phyloP scores from a whole-genome alignment of 2,797 vertebrate genomes.

The Prunella strophiata region DNA sequence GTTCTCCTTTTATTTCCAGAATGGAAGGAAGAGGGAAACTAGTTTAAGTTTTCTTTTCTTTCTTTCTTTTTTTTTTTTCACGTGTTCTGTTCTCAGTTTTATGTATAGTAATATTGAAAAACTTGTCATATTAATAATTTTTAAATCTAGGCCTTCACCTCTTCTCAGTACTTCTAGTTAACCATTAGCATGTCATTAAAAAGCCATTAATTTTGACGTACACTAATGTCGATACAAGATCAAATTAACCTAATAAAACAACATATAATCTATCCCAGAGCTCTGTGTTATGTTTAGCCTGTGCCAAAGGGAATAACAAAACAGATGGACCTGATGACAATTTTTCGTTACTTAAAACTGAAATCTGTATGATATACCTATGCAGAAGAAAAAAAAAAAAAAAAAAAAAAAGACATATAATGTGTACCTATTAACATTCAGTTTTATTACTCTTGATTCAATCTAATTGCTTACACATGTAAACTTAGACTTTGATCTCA shows the following conservation, averaged over 20 bases:
- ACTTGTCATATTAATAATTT: not conserved
- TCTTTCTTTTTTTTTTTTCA: not conserved
- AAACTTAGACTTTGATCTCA: not conserved
- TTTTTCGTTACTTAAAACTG: not conserved
- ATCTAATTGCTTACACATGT: not conserved
- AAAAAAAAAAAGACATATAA: not conserved
- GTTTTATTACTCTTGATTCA: not conserved
- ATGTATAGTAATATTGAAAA: not conserved
- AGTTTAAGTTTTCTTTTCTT: too few relatives aligned
- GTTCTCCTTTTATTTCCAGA: not conserved
- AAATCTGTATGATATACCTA: not conserved
- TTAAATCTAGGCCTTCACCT: not conserved
- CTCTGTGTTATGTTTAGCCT: not conserved
- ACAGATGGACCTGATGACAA: not conserved
- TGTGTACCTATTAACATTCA: not conserved
- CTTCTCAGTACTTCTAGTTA: not conserved
- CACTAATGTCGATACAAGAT: not conserved
- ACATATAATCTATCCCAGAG: not conserved
- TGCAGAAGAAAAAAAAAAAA: not conserved
- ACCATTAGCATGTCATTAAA: conserved; percentile 28
- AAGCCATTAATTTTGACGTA: not conserved
- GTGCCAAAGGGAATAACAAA: not conserved
- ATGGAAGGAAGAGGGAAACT: not conserved
- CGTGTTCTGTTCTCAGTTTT: not conserved
- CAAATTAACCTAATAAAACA: not conserved